Percentiles rank a stretch among this genome's conserved stretches.
phyloP scores from a whole-genome alignment of 2,797 vertebrate species.

The Trichosurus vulpecula region DNA sequence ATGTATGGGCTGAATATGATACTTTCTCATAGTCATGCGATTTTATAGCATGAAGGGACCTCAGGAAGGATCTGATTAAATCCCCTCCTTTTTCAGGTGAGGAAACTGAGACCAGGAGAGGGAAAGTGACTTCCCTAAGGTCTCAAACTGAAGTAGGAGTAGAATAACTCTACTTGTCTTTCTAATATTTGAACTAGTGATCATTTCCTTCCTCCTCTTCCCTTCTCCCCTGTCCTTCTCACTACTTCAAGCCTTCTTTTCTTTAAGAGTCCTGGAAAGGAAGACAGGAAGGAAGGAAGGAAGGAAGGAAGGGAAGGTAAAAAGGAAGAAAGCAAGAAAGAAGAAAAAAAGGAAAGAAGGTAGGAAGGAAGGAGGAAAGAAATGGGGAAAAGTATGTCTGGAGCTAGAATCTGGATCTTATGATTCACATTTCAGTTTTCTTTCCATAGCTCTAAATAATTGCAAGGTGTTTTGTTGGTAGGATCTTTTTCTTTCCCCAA shows the following conservation, averaged over 20 bases:
- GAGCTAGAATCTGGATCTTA: not conserved
- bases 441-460: not conserved
- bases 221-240: not conserved
- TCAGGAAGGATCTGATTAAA: not conserved
- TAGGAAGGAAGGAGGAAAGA: not conserved
- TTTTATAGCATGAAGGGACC: not conserved
- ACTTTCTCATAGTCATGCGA: not conserved
- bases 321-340: not conserved
- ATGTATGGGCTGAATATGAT: not conserved
- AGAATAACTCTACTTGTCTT: not conserved
- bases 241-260: not conserved
- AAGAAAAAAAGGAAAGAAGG: not conserved
- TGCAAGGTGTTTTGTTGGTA: not conserved
- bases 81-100: not conserved
- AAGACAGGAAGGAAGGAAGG: not conserved
- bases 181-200: not conserved
- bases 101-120: not conserved
- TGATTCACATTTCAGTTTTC: not conserved
- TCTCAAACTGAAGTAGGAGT: not conserved
- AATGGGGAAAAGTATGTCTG: not conserved
- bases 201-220: not conserved
- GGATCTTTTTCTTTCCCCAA: not conserved
- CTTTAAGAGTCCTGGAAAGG: not conserved
- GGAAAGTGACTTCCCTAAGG: not conserved
- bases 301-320: not conserved